phyloP scores from a whole-genome alignment of 2,888 invertebrate genomes.

The Macrostomum cliftonense region DNA sequence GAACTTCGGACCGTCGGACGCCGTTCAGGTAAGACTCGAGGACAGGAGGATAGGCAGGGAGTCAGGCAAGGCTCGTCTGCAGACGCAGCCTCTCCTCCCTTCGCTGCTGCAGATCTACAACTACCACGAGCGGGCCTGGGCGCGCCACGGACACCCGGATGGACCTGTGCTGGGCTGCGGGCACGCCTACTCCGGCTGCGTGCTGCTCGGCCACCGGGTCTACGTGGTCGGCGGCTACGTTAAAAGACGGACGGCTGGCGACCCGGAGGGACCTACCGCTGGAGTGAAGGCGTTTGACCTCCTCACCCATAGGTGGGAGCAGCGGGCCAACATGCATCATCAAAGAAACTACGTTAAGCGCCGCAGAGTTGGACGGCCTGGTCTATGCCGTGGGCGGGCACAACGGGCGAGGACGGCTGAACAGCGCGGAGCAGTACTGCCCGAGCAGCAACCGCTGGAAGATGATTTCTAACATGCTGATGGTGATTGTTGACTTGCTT shows the following conservation, averaged over 20 bases:
- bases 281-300: constrained; percentile 6
- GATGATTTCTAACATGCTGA: constrained; percentile 4
- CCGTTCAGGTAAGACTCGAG: constrained; percentile 37
- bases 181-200: constrained; percentile 11
- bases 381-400: constrained; percentile 33
- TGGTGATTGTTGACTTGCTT: no score
- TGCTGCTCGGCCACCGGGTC: background rate
- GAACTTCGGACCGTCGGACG: constrained; percentile 39
- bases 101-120: no score
- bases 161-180: constrained; percentile 19
- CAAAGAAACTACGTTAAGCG: constrained; percentile 48
- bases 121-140: no score
- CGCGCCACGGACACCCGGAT: no score
- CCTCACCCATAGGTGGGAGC: constrained; percentile 26
- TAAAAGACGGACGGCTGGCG: no score
- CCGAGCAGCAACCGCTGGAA: constrained; percentile 4
- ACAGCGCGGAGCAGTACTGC: constrained; percentile 7
- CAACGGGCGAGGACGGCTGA: constrained; percentile 4
- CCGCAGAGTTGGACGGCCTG: constrained; percentile 30
- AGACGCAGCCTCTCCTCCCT: no score
- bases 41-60: no score
- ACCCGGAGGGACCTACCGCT: constrained; percentile 7
- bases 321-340: constrained; percentile 39
- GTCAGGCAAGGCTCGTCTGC: no score
- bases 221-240: constrained; percentile 7